Percentiles rank a stretch among this genome's conserved stretches.
These are phyloP conservation scores for Stomatorhinus walkeri DNA, from an alignment of 2,797 vertebrate species.

Conservation along the genomic window DNA sequence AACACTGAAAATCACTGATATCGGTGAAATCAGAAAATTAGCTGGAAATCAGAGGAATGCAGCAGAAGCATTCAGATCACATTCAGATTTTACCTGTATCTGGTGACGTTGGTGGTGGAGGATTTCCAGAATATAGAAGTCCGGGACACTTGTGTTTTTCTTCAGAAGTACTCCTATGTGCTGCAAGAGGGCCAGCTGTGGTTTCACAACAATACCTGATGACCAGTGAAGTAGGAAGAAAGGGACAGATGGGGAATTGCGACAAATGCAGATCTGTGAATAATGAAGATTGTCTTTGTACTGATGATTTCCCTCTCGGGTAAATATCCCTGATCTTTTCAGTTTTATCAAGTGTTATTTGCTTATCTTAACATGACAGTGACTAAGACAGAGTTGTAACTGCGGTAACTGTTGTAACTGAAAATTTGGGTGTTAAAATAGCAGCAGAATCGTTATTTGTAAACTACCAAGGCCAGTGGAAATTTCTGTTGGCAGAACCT, in stretches of 20 bases:
- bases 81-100: not conserved
- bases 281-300: not conserved
- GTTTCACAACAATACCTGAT: not conserved
- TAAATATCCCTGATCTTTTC: constrained; percentile 2
- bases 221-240: too few species aligned
- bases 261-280: not conserved
- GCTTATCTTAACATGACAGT: not conserved
- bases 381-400: not conserved
- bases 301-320: constrained; percentile 4
- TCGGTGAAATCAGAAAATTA: not conserved
- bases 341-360: not conserved
- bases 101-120: not conserved
- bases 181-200: not conserved
- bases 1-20: not conserved
- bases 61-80: not conserved
- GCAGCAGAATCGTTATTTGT: not conserved
- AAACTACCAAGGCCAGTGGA: not conserved
- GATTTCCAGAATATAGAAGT: not conserved
- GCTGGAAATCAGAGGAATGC: not conserved
- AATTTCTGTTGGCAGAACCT: not conserved
- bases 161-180: not conserved
- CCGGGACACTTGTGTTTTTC: not conserved
- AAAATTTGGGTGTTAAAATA: not conserved
- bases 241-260: not conserved
- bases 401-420: not conserved